Base-by-base conservation (phyloP, 53 echinoderm and acorn worm species). In the Apostichopus leukothele region DNA sequence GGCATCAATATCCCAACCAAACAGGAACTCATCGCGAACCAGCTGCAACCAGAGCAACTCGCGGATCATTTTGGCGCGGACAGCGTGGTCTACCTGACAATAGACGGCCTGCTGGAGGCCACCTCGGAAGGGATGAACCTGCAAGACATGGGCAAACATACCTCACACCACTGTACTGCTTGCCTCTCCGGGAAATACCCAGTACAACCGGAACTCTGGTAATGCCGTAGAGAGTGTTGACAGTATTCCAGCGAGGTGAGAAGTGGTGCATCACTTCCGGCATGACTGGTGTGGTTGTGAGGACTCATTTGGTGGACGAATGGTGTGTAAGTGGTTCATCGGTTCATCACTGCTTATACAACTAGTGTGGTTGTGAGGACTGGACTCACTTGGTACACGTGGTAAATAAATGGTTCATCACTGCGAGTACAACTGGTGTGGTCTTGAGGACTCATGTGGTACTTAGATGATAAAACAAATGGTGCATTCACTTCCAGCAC, bases 1-100 rank as follows among this genome's bases (percentile, higher is more conserved):
- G 99, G 99, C 88, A 99, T 99, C 90, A 99, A 99, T 89, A 99
- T 99, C 39, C 99, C 99, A 10, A 99, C 99, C 51, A 91, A 90
- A 89, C 95, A 99, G 84, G 99, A 99, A 79, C 93, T 99, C 8
- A 94, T 99, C 8, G 99, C 99, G 5, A 99, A 99, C 91, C 88
- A 90, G 3, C 84, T 96, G 61, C 90, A 94, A 6, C 86, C 92
- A 12, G 89, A 91, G 18, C 75, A 83, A 5, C 91, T 99, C 0
- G 99, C 99, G 7, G 86, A 79, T 73, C 90, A 94, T 88, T 95
- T 99, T 79, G 96, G 96, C 14, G 99, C 99, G 0, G 94, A 94
- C 91, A 99, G 99, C 85, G 92, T 99, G n/a, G 91, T 94, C 14
- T 99, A 99, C 81, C 90, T 99, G 52, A 92, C 99, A 4, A 91